A percentile compares a stretch with the other conserved stretches of the same genome.
phyloP scores from a whole-genome alignment of 2,797 vertebrate genomes.

The Notolabrus celidotus region DNA sequence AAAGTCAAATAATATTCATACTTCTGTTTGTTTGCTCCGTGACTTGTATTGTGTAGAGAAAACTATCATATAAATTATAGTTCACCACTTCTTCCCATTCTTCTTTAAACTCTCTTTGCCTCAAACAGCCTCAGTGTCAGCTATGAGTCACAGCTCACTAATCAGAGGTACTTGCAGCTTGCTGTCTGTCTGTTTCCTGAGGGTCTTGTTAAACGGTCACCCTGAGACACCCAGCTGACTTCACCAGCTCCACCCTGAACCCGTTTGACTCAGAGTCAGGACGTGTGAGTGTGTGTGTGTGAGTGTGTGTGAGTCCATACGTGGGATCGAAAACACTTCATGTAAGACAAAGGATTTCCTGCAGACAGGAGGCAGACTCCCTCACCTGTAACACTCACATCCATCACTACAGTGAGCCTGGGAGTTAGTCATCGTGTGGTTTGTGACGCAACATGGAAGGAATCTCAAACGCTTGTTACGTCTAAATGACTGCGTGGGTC shows the following conservation, averaged over 20 bases:
- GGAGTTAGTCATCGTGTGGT: not conserved
- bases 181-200: constrained; percentile 48
- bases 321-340: constrained; percentile 61
- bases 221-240: constrained; percentile 19
- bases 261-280: not conserved
- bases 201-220: constrained; percentile 33
- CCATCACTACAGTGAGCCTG: constrained; percentile 29
- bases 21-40: too few relatives aligned
- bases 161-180: constrained; percentile 2
- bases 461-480: constrained; percentile 23
- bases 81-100: not conserved
- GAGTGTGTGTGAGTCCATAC: constrained; percentile 32
- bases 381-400: constrained; percentile 66
- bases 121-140: not conserved
- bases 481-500: not conserved
- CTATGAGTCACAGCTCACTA: constrained; percentile 5
- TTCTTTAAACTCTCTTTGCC: not conserved
- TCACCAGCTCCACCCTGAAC: constrained; percentile 29
- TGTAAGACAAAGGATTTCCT: constrained; percentile 82
- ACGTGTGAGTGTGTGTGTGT: not conserved
- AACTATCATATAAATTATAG: not conserved
- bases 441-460: constrained; percentile 32
- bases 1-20: too few relatives aligned
- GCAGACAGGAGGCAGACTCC: constrained; percentile 47
- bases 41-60: not conserved